A percentile compares a stretch with the other conserved stretches of the same genome.
These are phyloP conservation scores for Limanda limanda DNA, from an alignment of 2,113 vertebrate species.

Conservation along the genomic window DNA sequence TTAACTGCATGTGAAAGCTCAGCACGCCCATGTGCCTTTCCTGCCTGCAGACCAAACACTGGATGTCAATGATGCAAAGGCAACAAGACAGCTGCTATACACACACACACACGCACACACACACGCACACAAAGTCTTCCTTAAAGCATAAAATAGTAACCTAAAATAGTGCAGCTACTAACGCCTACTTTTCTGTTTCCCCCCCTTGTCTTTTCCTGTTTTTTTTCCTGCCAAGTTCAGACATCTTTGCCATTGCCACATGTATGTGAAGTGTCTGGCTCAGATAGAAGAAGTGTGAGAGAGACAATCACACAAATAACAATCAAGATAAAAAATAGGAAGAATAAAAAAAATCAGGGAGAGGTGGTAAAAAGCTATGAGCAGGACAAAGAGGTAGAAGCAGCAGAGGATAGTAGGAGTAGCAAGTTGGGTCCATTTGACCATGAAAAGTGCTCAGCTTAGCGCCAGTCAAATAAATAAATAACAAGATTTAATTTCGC, in stretches of 20 bases:
- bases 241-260: neutral
- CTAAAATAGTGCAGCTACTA: neutral
- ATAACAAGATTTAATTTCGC: slow-evolving; percentile 37
- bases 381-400: neutral
- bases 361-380: neutral
- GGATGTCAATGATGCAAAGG: slow-evolving; percentile 59
- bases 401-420: neutral
- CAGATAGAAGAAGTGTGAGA: slow-evolving; percentile 3
- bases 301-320: neutral
- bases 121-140: slow-evolving; percentile 19
- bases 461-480: slow-evolving; percentile 40
- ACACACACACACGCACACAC: slow-evolving; percentile 25
- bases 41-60: slow-evolving; percentile 65
- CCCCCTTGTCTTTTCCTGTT: neutral
- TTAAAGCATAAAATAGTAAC: slow-evolving; percentile 18
- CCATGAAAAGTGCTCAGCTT: neutral
- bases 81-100: slow-evolving; percentile 56
- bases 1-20: slow-evolving; percentile 70
- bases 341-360: neutral
- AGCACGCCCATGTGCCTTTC: slow-evolving; percentile 55
- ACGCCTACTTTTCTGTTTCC: neutral
- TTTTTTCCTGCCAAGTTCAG: neutral
- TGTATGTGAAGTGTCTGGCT: slow-evolving; percentile 1
- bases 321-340: neutral
- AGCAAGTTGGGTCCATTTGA: neutral